Percentiles rank a stretch among this genome's conserved stretches.
phyloP scores from a whole-genome alignment of 2,113 vertebrate species.

The Prunella himalayana region DNA sequence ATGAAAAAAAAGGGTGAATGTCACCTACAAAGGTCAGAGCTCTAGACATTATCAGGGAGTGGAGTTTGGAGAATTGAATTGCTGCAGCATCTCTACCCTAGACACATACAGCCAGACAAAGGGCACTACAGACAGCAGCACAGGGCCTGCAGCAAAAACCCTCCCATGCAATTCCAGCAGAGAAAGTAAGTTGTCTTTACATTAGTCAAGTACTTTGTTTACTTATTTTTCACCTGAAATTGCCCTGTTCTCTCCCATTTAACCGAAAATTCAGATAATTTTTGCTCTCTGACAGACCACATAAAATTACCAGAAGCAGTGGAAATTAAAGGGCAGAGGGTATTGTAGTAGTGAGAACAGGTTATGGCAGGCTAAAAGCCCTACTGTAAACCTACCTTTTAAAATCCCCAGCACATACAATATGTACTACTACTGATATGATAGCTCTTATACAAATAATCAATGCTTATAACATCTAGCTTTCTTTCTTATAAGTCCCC shows the following conservation, averaged over 20 bases:
- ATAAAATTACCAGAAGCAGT: neutral
- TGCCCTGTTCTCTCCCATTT: neutral
- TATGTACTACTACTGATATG: neutral
- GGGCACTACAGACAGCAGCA: neutral
- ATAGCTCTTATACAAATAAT: neutral
- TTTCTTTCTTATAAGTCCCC: neutral
- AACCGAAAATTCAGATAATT: neutral
- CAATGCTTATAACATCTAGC: neutral
- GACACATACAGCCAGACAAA: neutral
- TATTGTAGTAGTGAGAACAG: neutral
- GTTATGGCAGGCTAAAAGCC: neutral
- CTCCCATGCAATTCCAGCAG: neutral
- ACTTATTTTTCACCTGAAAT: neutral
- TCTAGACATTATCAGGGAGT: neutral
- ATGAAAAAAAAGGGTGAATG: neutral
- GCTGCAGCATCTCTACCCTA: neutral
- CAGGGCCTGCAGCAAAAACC: neutral
- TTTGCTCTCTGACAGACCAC: neutral
- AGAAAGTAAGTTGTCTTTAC: neutral
- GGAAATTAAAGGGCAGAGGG: neutral
- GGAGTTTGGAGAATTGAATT: neutral
- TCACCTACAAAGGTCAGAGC: conserved; percentile 20
- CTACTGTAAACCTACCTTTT: neutral
- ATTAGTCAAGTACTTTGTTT: neutral
- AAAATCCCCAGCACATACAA: neutral